These are phyloP conservation scores for Olivierus martensii DNA, from an alignment of 1,140 invertebrate genomes.

Conservation along the genomic window DNA sequence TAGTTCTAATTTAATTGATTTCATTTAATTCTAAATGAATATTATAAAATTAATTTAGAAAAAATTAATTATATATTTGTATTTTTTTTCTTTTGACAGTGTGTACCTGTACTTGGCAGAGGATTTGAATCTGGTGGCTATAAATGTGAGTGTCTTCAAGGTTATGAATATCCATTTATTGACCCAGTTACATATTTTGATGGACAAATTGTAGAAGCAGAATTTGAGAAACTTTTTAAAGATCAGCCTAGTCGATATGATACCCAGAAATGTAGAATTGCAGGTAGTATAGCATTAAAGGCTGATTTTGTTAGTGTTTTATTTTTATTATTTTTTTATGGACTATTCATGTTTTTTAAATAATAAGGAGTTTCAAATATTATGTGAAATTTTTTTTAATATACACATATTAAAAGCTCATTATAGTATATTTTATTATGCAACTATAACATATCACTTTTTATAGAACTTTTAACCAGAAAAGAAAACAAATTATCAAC, in stretches of 20 bases:
- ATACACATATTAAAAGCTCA: too few species aligned
- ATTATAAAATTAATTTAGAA: too few species aligned
- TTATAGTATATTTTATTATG: too few species aligned
- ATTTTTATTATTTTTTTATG: constrained; percentile 3
- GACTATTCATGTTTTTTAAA: background rate
- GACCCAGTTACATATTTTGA: constrained; percentile 89
- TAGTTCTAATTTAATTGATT: too few species aligned
- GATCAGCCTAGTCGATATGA: constrained; percentile 40
- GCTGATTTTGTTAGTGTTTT: constrained; percentile 3
- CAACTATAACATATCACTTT: too few species aligned
- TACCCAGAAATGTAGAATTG: constrained; percentile 63
- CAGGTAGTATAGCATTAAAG: constrained; percentile 31
- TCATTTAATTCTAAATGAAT: too few species aligned
- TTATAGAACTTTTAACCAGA: too few species aligned
- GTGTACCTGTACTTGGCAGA: constrained; percentile 79
- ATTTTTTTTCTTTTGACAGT: constrained; percentile 42
- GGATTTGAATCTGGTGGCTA: constrained; percentile 89
- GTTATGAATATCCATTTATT: constrained; percentile 94
- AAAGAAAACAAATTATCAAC: too few species aligned
- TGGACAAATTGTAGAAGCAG: constrained; percentile 87
- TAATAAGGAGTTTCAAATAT: too few species aligned
- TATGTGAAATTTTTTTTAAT: too few species aligned
- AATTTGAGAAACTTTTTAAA: constrained; percentile 72
- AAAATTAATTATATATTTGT: background rate
- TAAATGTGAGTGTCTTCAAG: constrained; percentile 95